Evolutionary conservation across 2,113 vertebrate species (phyloP).

Genomic region (Albula goreensis): DNA sequence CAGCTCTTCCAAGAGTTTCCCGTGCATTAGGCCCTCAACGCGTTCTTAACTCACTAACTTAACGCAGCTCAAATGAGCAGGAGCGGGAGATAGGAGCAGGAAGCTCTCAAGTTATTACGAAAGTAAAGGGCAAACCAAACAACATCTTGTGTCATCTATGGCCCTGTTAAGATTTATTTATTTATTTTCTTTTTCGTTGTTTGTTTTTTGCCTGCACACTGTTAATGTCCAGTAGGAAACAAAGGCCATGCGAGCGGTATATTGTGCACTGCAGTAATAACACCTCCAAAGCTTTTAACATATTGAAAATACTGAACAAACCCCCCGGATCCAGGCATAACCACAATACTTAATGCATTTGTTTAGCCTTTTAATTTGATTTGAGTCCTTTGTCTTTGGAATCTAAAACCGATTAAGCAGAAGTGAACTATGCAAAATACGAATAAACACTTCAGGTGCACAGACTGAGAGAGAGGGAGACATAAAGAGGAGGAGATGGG

Average conservation of each 20-base stretch:
- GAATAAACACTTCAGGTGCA: constrained; percentile 33
- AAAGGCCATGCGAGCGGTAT: constrained; percentile 8
- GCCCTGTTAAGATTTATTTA: neutral
- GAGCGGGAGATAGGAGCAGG: neutral
- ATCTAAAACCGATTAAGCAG: constrained; percentile 22
- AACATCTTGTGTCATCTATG: neutral
- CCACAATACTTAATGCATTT: neutral
- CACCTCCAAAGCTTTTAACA: neutral
- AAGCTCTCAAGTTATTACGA: neutral
- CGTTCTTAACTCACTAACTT: neutral
- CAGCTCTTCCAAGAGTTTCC: neutral
- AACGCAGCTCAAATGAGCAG: neutral
- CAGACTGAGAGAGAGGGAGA: constrained; percentile 2
- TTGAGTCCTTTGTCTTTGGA: constrained; percentile 21
- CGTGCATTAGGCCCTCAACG: neutral
- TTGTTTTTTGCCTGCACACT: neutral
- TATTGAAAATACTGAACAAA: constrained; percentile 1
- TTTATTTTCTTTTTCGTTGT: neutral
- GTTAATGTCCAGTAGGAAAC: neutral
- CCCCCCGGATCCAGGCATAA: neutral
- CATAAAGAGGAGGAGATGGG: neutral
- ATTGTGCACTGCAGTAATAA: neutral
- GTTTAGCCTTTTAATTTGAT: constrained; percentile 16
- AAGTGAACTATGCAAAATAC: constrained; percentile 15
- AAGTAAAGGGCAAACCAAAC: neutral